These are phyloP conservation scores for Nansenia antarctica DNA, from an alignment of 2,113 vertebrate genomes.

Conservation along the genomic window DNA sequence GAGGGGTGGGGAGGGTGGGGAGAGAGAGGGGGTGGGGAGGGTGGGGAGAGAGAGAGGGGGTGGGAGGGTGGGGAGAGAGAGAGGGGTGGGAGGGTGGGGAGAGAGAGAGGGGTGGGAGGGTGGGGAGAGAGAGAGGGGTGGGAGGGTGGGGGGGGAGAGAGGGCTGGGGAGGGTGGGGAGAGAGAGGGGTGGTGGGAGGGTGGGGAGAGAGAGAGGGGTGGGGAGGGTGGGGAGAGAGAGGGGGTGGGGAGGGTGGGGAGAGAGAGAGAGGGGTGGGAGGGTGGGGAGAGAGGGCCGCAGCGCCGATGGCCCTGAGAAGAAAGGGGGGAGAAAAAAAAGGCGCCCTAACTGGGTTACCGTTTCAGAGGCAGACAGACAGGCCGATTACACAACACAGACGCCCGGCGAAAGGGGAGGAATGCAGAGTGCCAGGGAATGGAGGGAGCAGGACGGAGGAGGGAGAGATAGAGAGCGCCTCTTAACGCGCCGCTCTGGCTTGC, in stretches of 20 bases:
- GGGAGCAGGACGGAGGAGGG: conserved; percentile 43
- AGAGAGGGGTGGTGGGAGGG: conserved; percentile 22
- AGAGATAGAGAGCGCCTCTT: conserved; percentile 49
- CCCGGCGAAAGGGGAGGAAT: conserved; percentile 51
- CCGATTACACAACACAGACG: conserved; percentile 70
- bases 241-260: conserved; percentile 19
- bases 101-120: too few species aligned
- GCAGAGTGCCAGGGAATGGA: conserved; percentile 59
- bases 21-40: too few species aligned
- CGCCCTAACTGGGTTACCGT: conserved; percentile 73
- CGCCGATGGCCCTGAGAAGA: conserved; percentile 52
- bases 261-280: conserved; percentile 16
- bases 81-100: conserved; percentile 39
- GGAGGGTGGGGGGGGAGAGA: background rate
- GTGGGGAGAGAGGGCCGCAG: conserved; percentile 44
- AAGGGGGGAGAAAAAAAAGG: conserved; percentile 57
- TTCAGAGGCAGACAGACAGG: conserved; percentile 70
- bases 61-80: conserved; percentile 24
- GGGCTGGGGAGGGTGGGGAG: conserved; percentile 6
- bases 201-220: conserved; percentile 21
- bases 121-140: conserved; percentile 16
- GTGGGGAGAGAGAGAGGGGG: conserved; percentile 12
- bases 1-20: conserved; percentile 39
- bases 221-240: conserved; percentile 49
- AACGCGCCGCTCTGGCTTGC: background rate